These are phyloP conservation scores for Lithophane socia DNA, from an alignment of 2,888 invertebrate genomes.

Conservation along the genomic window DNA sequence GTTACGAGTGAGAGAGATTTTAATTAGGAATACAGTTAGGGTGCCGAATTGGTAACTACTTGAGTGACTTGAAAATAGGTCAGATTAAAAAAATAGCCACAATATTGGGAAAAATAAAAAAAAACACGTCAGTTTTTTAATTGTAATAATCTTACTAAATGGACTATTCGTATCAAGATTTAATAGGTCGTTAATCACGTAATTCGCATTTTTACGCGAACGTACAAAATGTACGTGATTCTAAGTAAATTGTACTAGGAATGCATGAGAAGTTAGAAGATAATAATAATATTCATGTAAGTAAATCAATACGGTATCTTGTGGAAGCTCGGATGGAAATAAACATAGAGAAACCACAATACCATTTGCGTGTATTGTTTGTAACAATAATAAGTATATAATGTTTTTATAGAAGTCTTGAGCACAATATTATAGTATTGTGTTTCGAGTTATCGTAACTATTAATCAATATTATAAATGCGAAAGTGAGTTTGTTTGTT, in stretches of 20 bases:
- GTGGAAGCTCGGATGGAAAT: slow-evolving; percentile 74
- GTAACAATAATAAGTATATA: slow-evolving; percentile 53
- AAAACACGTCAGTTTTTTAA: too few relatives aligned
- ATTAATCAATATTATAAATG: too few relatives aligned
- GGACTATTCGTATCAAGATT: not conserved
- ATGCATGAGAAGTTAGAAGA: slow-evolving; percentile 12
- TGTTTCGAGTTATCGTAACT: too few relatives aligned
- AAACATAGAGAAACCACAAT: slow-evolving; percentile 73
- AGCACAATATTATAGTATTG: not conserved
- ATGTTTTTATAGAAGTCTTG: slow-evolving; percentile 22
- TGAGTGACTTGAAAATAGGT: not conserved
- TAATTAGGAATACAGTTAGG: not conserved
- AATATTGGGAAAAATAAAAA: not conserved
- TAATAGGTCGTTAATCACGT: slow-evolving; percentile 10
- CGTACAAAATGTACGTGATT: slow-evolving; percentile 16
- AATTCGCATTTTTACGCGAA: not conserved
- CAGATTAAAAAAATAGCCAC: too few relatives aligned
- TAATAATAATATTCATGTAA: slow-evolving; percentile 13
- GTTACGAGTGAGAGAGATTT: not conserved
- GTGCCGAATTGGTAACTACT: not conserved
- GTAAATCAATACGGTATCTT: slow-evolving; percentile 50
- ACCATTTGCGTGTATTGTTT: slow-evolving; percentile 2
- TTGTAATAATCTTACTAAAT: not conserved
- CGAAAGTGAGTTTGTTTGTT: too few relatives aligned
- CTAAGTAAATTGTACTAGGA: not conserved